phyloP scores from a whole-genome alignment of 2,797 vertebrate genomes.

The Adelosebastes latens region DNA sequence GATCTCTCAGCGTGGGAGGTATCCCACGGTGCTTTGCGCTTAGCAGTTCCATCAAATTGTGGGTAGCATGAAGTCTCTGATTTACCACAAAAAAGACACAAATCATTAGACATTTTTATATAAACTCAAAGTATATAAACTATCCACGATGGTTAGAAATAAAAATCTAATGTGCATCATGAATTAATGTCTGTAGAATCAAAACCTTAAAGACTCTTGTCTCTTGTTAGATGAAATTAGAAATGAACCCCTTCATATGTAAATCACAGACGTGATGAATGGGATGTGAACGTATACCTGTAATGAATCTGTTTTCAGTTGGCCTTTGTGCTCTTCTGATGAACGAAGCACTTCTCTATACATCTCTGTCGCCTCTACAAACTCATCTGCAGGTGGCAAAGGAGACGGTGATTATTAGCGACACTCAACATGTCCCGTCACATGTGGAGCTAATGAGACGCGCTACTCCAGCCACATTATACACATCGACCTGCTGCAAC shows the following conservation, averaged over 20 bases:
- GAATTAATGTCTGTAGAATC: neutral
- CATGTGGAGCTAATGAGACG: slow-evolving; percentile 27
- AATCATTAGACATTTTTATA: neutral
- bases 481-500: neutral
- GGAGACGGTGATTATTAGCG: slow-evolving; percentile 7
- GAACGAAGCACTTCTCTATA: slow-evolving; percentile 98
- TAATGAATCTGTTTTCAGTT: slow-evolving; percentile 96
- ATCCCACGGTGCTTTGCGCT: slow-evolving; percentile 93
- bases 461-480: neutral
- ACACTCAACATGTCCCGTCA: slow-evolving; percentile 3
- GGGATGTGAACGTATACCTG: slow-evolving; percentile 83
- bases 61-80: slow-evolving; percentile 98
- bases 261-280: slow-evolving; percentile 7
- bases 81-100: neutral
- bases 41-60: slow-evolving; percentile 95
- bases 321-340: slow-evolving; percentile 97
- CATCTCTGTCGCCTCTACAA: slow-evolving; percentile 87
- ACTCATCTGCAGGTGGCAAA: slow-evolving; percentile 85
- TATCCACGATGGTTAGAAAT: neutral
- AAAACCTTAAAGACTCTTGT: neutral
- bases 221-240: neutral
- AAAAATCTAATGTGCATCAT: neutral
- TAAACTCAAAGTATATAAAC: neutral
- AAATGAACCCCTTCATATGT: slow-evolving; percentile 8
- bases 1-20: slow-evolving; percentile 93